Evolutionary conservation across 2,113 vertebrate species (phyloP).

Genomic region (Syngnathoides biaculeatus): DNA sequence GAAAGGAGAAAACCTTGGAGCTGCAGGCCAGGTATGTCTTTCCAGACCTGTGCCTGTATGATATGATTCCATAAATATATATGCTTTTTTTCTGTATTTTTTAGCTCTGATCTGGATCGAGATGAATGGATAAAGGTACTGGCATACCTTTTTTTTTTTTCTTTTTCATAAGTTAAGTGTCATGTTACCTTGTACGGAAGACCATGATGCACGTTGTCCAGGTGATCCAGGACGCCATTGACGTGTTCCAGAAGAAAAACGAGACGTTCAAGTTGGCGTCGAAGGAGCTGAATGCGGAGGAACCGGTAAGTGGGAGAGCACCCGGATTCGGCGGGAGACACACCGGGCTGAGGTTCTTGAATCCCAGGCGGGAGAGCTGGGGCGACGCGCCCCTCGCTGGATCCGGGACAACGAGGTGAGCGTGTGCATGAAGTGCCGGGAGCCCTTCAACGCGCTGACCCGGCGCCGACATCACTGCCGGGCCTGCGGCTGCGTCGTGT

Average conservation of each 20-base stretch:
- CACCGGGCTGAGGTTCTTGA: not conserved
- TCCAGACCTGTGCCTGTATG: not conserved
- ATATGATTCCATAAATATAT: not conserved
- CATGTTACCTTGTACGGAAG: not conserved
- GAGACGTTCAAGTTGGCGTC: slow-evolving; percentile 86
- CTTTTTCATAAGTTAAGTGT: too few relatives aligned
- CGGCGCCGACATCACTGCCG: slow-evolving; percentile 89
- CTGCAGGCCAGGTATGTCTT: slow-evolving; percentile 84
- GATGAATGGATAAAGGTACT: slow-evolving; percentile 94
- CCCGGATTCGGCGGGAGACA: not conserved
- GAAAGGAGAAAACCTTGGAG: slow-evolving; percentile 87
- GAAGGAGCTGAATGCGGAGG: slow-evolving; percentile 80
- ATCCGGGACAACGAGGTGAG: slow-evolving; percentile 93
- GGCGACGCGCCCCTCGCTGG: slow-evolving; percentile 88
- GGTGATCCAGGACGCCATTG: slow-evolving; percentile 82
- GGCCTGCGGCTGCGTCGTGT: slow-evolving; percentile 90
- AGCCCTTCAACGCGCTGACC: slow-evolving; percentile 85
- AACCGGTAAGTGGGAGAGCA: slow-evolving; percentile 75
- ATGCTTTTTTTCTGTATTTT: not conserved
- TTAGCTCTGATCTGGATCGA: slow-evolving; percentile 86
- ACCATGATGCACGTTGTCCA: slow-evolving; percentile 38
- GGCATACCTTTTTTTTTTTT: slow-evolving; percentile 2
- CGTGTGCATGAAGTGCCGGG: slow-evolving; percentile 91
- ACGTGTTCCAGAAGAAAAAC: slow-evolving; percentile 86
- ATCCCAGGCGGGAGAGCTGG: slow-evolving; percentile 80